Base-by-base conservation (phyloP, 2,888 invertebrate genomes). In the Nysson spinosus region DNA sequence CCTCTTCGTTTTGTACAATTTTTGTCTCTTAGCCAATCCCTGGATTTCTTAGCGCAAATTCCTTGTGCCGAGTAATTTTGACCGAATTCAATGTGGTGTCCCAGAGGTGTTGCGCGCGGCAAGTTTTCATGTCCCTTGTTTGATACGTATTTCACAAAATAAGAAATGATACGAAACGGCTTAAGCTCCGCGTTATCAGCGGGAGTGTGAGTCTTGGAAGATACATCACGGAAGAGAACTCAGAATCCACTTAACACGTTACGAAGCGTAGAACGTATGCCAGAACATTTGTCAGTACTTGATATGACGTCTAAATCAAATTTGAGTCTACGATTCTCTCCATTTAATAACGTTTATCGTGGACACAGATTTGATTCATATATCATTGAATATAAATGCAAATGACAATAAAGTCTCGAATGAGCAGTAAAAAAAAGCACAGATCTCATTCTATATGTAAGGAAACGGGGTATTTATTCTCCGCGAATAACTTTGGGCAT, bases 21-120 rank as follows among this genome's bases (percentile, higher is more conserved):
- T 46, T n/a, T n/a, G n/a, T n/a, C 42, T 46, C 55, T 67, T 67
- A 77, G 73, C 81, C 80, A 78, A 83, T 82, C 81, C 80, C 58
- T 55, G 72, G 73, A 72, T 52, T 69, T 67, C 61, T 49, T 56
- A 70, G 50, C 69, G 57, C 56, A 66, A 58, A 35, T 28, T 35
- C 19, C 42, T 64, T 67, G 63, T 66, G 63, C 62, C 57, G n/a
- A 63, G 28, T 35, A 75, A 69, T 77, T 69, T 69, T 43, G 50
- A 60, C 54, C 61, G 26, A 66, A 62, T 68, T 47, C 19, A 9
- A n/a, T n/a, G 26, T 50, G 20, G 6, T 19, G 37, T 30, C 2
- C 7, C 16, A 37, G 66, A 35, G 30, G 46, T 37, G 56, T 42
- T 37, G 9, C 26, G 9, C 22, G 28, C 43, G 34, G 32, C 28